Evolutionary conservation across 2,113 vertebrate genomes (phyloP).

Genomic region (Nothocercus julius): DNA sequence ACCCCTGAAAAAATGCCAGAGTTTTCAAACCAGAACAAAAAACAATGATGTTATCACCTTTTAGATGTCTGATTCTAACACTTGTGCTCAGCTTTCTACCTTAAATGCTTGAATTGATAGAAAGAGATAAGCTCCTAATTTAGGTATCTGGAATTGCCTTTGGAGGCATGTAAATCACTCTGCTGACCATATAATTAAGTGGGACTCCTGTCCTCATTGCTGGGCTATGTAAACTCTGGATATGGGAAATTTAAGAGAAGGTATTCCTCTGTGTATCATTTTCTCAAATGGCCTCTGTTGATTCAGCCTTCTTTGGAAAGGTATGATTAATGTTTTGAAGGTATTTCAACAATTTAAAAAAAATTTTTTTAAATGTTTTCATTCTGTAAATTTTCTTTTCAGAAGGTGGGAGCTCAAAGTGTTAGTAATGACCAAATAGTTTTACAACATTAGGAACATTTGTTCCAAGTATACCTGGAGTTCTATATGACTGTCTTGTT

Average conservation of each 20-base stretch:
- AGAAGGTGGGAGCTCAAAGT: background rate
- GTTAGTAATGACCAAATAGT: background rate
- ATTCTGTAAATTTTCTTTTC: background rate
- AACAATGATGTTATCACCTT: background rate
- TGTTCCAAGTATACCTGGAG: background rate
- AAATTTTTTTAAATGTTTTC: background rate
- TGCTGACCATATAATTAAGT: background rate
- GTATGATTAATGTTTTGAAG: background rate
- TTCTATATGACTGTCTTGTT: background rate
- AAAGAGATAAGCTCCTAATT: background rate
- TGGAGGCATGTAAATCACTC: background rate
- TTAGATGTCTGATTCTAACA: background rate
- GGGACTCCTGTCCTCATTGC: background rate
- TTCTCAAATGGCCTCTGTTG: background rate
- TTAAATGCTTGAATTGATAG: background rate
- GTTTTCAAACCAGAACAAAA: background rate
- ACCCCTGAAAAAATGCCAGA: background rate
- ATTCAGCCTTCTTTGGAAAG: background rate
- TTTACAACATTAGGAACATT: background rate
- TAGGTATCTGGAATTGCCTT: background rate
- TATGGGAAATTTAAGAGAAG: background rate
- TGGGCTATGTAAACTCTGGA: background rate
- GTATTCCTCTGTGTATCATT: accelerated
- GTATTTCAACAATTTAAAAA: background rate
- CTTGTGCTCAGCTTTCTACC: background rate